A percentile compares a stretch with the other conserved stretches of the same genome.
Evolutionary conservation across 2,888 invertebrate genomes (phyloP).

Genomic region (Alentia gelatinosa): DNA sequence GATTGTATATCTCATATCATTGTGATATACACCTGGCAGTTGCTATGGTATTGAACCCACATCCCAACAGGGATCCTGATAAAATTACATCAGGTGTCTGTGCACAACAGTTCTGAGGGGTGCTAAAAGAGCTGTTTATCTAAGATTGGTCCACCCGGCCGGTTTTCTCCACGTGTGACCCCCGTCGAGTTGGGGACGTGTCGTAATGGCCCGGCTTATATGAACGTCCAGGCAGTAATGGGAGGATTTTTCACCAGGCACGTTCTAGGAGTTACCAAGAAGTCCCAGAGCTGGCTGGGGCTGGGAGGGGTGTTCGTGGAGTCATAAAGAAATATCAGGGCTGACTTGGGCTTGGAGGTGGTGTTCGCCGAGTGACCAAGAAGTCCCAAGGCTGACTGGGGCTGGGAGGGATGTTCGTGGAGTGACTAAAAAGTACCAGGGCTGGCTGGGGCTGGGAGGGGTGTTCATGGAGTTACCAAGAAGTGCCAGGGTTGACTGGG

Average conservation of each 20-base stretch:
- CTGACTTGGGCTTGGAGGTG: no score
- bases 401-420: background rate
- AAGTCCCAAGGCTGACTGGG: no score
- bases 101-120: no score
- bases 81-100: no score
- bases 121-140: background rate
- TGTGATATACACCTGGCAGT: no score
- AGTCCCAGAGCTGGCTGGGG: background rate
- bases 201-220: constrained; percentile 7
- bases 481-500: no score
- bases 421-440: background rate
- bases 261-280: background rate
- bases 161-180: background rate
- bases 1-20: no score
- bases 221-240: background rate
- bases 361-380: no score
- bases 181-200: background rate
- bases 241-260: background rate
- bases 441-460: background rate
- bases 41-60: no score
- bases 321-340: background rate
- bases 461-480: background rate
- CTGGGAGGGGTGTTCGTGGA: background rate
- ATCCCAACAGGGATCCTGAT: no score
- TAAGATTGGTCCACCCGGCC: background rate